Evolutionary conservation across 2,888 invertebrate species (phyloP).

Genomic region (Perizoma flavofasciatum): DNA sequence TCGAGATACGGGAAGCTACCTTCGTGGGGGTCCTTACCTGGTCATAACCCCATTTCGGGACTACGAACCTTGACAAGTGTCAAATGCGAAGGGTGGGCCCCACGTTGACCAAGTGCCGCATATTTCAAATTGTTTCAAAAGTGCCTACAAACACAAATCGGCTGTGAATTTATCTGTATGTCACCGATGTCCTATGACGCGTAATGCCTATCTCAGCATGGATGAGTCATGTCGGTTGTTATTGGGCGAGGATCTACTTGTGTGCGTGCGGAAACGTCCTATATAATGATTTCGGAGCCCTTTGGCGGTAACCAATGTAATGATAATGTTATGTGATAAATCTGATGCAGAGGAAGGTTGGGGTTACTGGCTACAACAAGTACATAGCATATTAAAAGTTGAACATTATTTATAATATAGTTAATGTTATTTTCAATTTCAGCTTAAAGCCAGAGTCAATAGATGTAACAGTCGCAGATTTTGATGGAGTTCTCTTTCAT

Average conservation of each 20-base stretch:
- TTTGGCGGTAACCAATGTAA: slow-evolving; percentile 64
- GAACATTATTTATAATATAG: background rate
- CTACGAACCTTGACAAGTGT: slow-evolving; percentile 76
- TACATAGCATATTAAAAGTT: slow-evolving; percentile 1
- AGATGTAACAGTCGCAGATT: slow-evolving; percentile 97
- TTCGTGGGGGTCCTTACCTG: slow-evolving; percentile 53
- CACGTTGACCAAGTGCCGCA: slow-evolving; percentile 70
- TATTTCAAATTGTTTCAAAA: slow-evolving; percentile 41
- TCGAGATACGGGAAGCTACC: slow-evolving; percentile 41
- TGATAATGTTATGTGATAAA: slow-evolving; percentile 47
- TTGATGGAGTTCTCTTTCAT: slow-evolving; percentile 99
- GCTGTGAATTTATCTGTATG: slow-evolving; percentile 51
- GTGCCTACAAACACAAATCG: slow-evolving; percentile 38
- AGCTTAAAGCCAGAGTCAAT: slow-evolving; percentile 98
- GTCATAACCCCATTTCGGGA: slow-evolving; percentile 71
- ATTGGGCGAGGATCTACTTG: slow-evolving; percentile 56
- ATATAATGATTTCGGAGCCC: slow-evolving; percentile 72
- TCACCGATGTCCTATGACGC: slow-evolving; percentile 61
- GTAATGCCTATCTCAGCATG: slow-evolving; percentile 71
- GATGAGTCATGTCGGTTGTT: slow-evolving; percentile 76
- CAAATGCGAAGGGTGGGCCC: slow-evolving; percentile 78
- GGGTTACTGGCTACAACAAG: slow-evolving; percentile 17
- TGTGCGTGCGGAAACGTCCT: slow-evolving; percentile 72
- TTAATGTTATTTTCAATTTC: slow-evolving; percentile 61
- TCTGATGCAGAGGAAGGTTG: slow-evolving; percentile 41